Evolutionary conservation across 2,113 vertebrate genomes (phyloP), one percentile per base, ranked within the genome.

Genomic region (Ursus arctos): DNA sequence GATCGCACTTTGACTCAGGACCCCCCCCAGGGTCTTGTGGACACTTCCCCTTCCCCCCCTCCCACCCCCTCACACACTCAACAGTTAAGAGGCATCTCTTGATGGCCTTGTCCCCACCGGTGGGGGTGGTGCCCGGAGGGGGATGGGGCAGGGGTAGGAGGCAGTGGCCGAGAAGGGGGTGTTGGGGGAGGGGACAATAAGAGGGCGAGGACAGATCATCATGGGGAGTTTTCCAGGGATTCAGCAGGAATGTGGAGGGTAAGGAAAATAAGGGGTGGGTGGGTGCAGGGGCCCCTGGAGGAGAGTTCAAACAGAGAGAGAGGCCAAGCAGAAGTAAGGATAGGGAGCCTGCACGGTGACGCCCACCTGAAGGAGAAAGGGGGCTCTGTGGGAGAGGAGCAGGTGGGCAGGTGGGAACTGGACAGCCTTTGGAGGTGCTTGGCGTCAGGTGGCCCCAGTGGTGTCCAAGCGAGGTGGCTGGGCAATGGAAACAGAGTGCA

Each of bases 261-360:
- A 24, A 55, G 40, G 7, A 31, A 16, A 69, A 71, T 0, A 3
- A 43, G 2, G 22, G 65, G 49, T 12, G 1, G 51, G 43, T 19
- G 1, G 6, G 12, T 12, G 49, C 49, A 21, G 33, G 22, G 31
- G 28, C 31, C 77, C 0, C 31, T 7, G 51, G 55, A 11, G 33
- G 63, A 85, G 67, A 71, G 51, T 10, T 12, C 49, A 74, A 36
- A 47, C 49, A 8, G n/a, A 81, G 43, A 65, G 31, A 12, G 51
- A 28, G 15, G 61, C 63, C 79, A 33, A 0, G 31, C 6, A n/a
- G 40, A 31, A 59, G 57, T 19, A 11, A 49, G 51, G 28, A 24
- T 26, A 21, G 55, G 28, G 43, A 12, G 14, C 6, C 61, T 1
- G 1, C 8, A 0, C 0, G 0, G 40, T 22, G 26, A 61, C 53